These are phyloP conservation scores for Piprites chloris DNA, from an alignment of 2,113 vertebrate species.

Conservation along the genomic window DNA sequence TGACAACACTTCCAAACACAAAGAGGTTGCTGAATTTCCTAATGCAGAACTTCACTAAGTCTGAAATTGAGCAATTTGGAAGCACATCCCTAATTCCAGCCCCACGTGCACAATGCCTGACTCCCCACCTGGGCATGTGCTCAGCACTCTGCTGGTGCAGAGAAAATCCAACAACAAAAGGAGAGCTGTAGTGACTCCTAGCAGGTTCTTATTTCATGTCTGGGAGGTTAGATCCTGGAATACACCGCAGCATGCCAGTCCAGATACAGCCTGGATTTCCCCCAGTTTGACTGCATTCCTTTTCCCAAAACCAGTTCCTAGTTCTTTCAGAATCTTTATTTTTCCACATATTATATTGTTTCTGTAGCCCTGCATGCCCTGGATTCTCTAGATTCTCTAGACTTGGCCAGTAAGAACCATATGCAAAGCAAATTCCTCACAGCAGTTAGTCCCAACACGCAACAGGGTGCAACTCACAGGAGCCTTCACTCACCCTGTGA, in stretches of 20 bases:
- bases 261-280: background rate
- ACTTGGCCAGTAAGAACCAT: background rate
- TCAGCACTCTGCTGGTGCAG: background rate
- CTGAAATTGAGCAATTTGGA: background rate
- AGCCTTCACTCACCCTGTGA: background rate
- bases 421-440: background rate
- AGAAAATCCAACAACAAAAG: background rate
- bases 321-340: background rate
- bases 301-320: background rate
- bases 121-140: background rate
- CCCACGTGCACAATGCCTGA: rapidly evolving
- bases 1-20: background rate
- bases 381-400: background rate
- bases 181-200: background rate
- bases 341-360: background rate
- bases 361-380: background rate
- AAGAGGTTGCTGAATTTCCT: background rate
- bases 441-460: background rate
- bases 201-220: background rate
- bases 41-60: rapidly evolving
- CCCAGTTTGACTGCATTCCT: background rate
- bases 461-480: background rate
- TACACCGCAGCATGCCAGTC: background rate
- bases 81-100: background rate
- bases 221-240: background rate